A percentile compares a stretch with the other conserved stretches of the same genome.
phyloP scores from a whole-genome alignment of 2,113 vertebrate species.

The Gymnogyps californianus region DNA sequence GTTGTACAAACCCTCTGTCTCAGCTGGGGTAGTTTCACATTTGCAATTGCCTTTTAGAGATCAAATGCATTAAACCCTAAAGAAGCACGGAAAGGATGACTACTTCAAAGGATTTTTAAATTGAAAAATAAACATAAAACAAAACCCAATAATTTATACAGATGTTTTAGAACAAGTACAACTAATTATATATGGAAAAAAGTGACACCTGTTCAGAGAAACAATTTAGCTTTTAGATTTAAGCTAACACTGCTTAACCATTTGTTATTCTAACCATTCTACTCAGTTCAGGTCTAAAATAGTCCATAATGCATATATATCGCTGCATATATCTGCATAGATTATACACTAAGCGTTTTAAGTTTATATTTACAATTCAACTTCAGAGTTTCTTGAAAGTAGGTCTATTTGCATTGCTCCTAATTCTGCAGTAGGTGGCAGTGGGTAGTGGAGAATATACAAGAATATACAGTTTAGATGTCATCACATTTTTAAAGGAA shows the following conservation, averaged over 20 bases:
- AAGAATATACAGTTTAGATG: background rate
- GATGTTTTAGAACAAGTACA: background rate
- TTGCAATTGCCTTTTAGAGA: slow-evolving; percentile 24
- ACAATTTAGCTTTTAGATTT: slow-evolving; percentile 18
- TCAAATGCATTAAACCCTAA: slow-evolving; percentile 44
- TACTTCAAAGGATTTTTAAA: slow-evolving; percentile 49
- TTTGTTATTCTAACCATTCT: slow-evolving; percentile 43
- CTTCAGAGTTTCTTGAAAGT: slow-evolving; percentile 42
- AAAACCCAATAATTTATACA: slow-evolving; percentile 17
- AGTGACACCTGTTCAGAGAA: slow-evolving; percentile 20
- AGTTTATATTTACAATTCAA: slow-evolving; percentile 61
- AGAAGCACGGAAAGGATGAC: background rate
- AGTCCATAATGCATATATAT: slow-evolving; percentile 59
- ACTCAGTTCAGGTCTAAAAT: slow-evolving; percentile 34
- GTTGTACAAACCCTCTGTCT: background rate
- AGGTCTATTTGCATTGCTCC: slow-evolving; percentile 69
- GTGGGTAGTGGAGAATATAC: slow-evolving; percentile 67
- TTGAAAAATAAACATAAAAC: slow-evolving; percentile 31
- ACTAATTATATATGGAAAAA: slow-evolving; percentile 4
- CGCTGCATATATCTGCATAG: slow-evolving; percentile 38
- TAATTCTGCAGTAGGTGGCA: slow-evolving; percentile 71
- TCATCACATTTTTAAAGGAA: slow-evolving; percentile 12
- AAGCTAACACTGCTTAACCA: slow-evolving; percentile 16
- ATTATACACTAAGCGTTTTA: slow-evolving; percentile 26
- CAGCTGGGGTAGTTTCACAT: background rate